Percentiles rank a stretch among this genome's conserved stretches.
phyloP scores from a whole-genome alignment of 2,113 vertebrate genomes.

The Triplophysa rosa region DNA sequence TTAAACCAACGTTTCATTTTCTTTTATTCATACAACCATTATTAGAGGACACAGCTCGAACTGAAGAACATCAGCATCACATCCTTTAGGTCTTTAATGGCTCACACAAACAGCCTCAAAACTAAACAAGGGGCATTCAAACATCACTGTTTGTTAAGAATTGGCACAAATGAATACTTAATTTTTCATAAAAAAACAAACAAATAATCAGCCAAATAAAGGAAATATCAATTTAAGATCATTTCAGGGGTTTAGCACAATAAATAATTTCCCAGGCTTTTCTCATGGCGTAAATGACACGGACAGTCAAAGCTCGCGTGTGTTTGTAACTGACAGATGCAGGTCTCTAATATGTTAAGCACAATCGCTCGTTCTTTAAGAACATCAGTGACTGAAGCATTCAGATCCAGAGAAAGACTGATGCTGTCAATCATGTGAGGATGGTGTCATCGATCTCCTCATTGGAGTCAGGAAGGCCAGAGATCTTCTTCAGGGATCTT shows the following conservation, averaged over 20 bases:
- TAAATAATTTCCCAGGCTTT: slow-evolving; percentile 15
- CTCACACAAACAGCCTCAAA: slow-evolving; percentile 23
- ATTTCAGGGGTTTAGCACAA: slow-evolving; percentile 11
- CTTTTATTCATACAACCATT: slow-evolving; percentile 66
- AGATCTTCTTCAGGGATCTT: slow-evolving; percentile 92
- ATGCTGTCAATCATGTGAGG: slow-evolving; percentile 83
- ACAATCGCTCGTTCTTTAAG: slow-evolving; percentile 36
- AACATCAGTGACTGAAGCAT: slow-evolving; percentile 15
- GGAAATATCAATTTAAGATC: slow-evolving; percentile 2
- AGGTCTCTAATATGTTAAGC: slow-evolving; percentile 24
- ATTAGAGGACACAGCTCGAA: slow-evolving; percentile 44
- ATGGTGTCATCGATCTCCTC: slow-evolving; percentile 98
- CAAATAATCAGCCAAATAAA: slow-evolving; percentile 40
- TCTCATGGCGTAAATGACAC: slow-evolving; percentile 2
- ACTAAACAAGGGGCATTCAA: slow-evolving; percentile 54
- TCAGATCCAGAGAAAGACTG: slow-evolving; percentile 21
- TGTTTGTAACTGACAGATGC: slow-evolving; percentile 23
- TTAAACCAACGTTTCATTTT: slow-evolving; percentile 65
- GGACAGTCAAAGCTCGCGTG: not conserved
- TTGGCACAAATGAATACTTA: slow-evolving; percentile 58
- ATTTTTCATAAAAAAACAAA: slow-evolving; percentile 1
- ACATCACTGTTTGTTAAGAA: slow-evolving; percentile 58
- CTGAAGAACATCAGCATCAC: slow-evolving; percentile 53
- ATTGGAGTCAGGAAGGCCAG: slow-evolving; percentile 82
- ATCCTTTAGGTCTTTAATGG: slow-evolving; percentile 52